A percentile compares a stretch with the other conserved stretches of the same genome.
Evolutionary conservation across 1,140 invertebrate species (phyloP).

Genomic region (Linepithema humile): DNA sequence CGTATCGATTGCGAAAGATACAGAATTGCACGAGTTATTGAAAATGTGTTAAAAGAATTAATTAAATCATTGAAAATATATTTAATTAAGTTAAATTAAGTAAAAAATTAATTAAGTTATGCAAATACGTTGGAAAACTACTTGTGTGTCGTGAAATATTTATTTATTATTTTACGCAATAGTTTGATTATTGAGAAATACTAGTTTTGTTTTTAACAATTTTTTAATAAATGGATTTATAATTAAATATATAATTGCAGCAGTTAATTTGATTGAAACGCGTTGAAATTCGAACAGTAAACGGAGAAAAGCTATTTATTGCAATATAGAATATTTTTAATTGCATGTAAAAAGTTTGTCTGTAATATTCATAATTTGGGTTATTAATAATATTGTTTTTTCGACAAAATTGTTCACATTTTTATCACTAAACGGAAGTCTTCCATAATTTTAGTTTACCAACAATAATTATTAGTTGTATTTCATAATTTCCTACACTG

Average conservation of each 20-base stretch:
- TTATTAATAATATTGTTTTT: too few species aligned
- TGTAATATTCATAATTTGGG: too few species aligned
- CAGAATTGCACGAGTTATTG: not conserved
- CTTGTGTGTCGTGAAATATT: not conserved
- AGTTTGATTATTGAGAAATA: not conserved
- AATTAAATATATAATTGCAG: not conserved
- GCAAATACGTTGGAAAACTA: not conserved
- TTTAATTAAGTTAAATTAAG: not conserved
- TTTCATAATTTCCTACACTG: too few species aligned
- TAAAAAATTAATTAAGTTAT: not conserved
- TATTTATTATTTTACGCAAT: not conserved
- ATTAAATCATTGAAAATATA: slow-evolving; percentile 1
- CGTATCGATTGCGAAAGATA: not conserved
- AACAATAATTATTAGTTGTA: not conserved
- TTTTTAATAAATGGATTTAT: not conserved
- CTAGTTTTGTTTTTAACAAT: not conserved
- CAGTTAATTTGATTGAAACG: not conserved
- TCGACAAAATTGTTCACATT: not conserved
- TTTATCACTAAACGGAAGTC: not conserved
- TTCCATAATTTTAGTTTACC: not conserved
- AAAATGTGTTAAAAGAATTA: slow-evolving; percentile 14
- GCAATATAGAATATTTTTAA: too few species aligned
- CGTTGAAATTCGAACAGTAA: not conserved
- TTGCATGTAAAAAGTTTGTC: too few species aligned
- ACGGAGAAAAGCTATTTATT: too few species aligned